Base-by-base conservation (phyloP, 2,888 invertebrate genomes). In the Chrysodeixis includens region DNA sequence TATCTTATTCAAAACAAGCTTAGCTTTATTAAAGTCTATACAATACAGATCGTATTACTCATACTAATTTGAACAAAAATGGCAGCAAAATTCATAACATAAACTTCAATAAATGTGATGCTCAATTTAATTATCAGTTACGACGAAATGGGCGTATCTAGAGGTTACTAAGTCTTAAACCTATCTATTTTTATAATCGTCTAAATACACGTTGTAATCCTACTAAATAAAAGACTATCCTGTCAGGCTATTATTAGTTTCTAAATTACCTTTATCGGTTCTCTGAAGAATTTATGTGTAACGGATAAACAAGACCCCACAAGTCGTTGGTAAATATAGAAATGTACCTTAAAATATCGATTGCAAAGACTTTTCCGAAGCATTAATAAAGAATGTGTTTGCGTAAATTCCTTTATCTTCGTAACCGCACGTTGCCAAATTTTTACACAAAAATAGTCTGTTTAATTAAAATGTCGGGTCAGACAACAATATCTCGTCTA, bases 351-450 rank as follows among this genome's bases (percentile, higher is more conserved):
- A 59, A 69, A 53, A 66, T 71, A 77, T 76, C 66, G 58, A 72
- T 79, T 78, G 66, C 74, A 62, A 74, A 81, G 73, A 68, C 59
- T 62, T 60, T 75, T 73, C 70, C 71, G 71, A 66, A 70, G 74
- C 74, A 82, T 82, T 83, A 80, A 80, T 76, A 69, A 83, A 80
- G 67, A 82, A 80, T 81, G 66, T 76, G 72, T 78, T 78, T 65
- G 76, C 40, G 71, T 66, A 71, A 74, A 81, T 83, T 82, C 62
- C 71, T 72, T 81, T 84, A 84, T 87, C 77, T 79, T 66, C 69
- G 76, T 66, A 59, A 73, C 59, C 62, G 74, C 69, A 66, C 54
- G 52, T 69, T 77, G 74, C 79, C 74, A 71, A 63, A 40, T 56
- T 54, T 61, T 65, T 32, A 61, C 69, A 61, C 65, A 53, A 30